Conservation (phyloP, 2,888 invertebrate genomes). For the Cephus sareptanus region DNA sequence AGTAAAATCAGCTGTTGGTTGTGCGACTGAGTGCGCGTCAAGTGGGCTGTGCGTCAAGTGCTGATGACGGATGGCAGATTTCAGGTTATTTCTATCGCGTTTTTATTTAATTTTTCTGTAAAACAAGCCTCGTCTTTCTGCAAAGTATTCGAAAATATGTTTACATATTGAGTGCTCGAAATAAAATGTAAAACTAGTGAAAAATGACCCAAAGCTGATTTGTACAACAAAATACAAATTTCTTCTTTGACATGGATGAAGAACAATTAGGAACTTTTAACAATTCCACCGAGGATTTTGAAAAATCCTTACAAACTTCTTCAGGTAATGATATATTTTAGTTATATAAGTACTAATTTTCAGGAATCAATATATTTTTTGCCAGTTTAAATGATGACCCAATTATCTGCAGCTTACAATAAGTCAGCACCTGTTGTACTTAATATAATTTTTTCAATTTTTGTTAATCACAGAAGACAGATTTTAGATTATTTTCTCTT, state of each 20-base stretch:
- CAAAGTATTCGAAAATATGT: neutral
- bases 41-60: neutral
- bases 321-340: neutral
- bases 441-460: neutral
- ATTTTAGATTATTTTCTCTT: neutral
- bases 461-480: neutral
- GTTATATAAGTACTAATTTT: neutral
- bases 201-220: conserved; percentile 8
- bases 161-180: conserved; percentile 13
- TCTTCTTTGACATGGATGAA: conserved; percentile 17
- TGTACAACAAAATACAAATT: neutral
- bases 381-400: neutral
- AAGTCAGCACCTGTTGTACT: neutral
- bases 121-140: neutral
- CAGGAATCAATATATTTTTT: too few species aligned
- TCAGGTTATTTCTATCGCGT: neutral
- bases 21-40: neutral
- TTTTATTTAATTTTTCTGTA: conserved; percentile 1
- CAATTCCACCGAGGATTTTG: conserved; percentile 2
- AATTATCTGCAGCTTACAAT: neutral
- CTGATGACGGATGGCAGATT: neutral
- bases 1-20: neutral
- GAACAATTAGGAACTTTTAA: conserved; percentile 11
- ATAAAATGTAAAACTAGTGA: conserved; percentile 1
- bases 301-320: neutral